Evolutionary conservation across 2,797 vertebrate genomes (phyloP).

Genomic region (Thripadectes ignobilis): DNA sequence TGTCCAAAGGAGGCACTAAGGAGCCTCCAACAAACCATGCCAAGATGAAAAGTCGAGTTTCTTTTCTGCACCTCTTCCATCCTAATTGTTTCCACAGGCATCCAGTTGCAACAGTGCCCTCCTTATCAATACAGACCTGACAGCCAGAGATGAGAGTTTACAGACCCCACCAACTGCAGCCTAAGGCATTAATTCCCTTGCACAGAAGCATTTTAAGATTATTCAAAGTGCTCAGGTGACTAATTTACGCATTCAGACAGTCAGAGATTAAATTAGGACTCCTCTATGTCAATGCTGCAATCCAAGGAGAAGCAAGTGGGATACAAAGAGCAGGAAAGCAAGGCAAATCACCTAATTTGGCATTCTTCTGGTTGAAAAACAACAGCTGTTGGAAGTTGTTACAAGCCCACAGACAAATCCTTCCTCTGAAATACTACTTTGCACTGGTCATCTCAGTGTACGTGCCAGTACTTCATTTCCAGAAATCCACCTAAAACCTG

Average conservation of each 20-base stretch:
- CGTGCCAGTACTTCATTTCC: conserved; percentile 24
- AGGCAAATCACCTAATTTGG: neutral
- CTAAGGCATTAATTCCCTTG: neutral
- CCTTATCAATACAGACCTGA: neutral
- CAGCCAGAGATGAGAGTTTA: neutral
- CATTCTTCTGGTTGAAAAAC: neutral
- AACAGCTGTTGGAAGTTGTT: neutral
- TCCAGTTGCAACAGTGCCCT: neutral
- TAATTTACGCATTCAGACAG: neutral
- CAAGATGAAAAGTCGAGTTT: neutral
- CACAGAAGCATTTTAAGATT: neutral
- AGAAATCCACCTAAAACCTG: conserved; percentile 7
- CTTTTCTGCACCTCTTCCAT: neutral
- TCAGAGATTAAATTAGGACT: neutral
- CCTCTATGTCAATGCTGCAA: neutral
- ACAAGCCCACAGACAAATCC: neutral
- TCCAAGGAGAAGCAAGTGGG: neutral
- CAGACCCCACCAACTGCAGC: neutral
- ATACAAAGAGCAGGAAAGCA: neutral
- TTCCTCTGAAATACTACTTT: neutral
- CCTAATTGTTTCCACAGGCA: neutral
- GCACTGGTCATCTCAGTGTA: neutral
- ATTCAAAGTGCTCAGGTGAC: neutral
- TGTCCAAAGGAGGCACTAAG: neutral
- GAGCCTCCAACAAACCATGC: neutral